Evolutionary conservation across 2,888 invertebrate genomes (phyloP), one percentile per base, ranked within the genome.

Genomic region (Axea sp.): DNA sequence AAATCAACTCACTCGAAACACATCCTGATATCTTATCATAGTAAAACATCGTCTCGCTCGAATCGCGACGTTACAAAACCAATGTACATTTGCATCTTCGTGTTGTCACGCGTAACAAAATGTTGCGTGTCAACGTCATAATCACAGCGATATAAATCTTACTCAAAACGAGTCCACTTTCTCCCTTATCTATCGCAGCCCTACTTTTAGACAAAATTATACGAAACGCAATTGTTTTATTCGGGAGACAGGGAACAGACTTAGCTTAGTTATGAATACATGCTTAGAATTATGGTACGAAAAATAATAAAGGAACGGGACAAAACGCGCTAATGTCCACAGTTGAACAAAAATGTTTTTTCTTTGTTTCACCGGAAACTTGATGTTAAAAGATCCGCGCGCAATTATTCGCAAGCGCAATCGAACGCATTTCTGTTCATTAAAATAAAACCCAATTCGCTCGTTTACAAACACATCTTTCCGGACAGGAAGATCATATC

Each of bases 401-500:
- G 49, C 47, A 31, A 12, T 39, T 47, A 1, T 47, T n/a, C 30
- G 17, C 30, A 9, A 30, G 33, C 51, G 65, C 55, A 55, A 47
- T 24, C 26, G 31, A 9, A 51, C 67, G 62, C 55, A 62, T 68
- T 39, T 49, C 37, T 22, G 9, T 41, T 37, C 14, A 6, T 59
- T 14, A 15, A 35, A 47, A 51, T n/a, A n/a, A n/a, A 41, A 31
- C 24, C 14, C 7, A 15, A 8, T 31, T 35, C 24, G 17, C 8
- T 53, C 17, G 5, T 37, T 62, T 26, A 64, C 24, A 65, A 73
- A 73, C 73, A 45, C 67, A 45, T 67, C 59, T 59, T 59, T 65
- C 64, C 51, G 53, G 30, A 53, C 53, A 59, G 69, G 74, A 74
- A 74, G 74, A 74, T 57, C 74, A 41, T 53, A 64, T 39, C 62